These are phyloP conservation scores for Drosophila limbata DNA, from an alignment of 2,888 invertebrate species.

Conservation along the genomic window DNA sequence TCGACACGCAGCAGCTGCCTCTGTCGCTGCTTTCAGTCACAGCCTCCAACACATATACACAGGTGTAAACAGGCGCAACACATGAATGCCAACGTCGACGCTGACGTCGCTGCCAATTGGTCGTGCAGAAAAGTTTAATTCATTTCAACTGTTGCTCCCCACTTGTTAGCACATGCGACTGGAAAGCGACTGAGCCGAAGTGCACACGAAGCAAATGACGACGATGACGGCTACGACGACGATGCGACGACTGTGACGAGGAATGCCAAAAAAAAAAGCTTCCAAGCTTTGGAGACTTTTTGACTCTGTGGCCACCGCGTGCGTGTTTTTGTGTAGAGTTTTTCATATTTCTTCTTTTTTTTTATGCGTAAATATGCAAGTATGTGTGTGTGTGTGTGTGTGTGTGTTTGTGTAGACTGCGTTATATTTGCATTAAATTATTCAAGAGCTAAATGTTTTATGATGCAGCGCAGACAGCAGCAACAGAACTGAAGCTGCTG, in stretches of 20 bases:
- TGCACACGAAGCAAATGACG: conserved; percentile 12
- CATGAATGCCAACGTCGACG: conserved; percentile 57
- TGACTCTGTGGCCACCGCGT: conserved; percentile 14
- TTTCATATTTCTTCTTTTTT: conserved; percentile 16
- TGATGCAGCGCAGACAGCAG: conserved; percentile 28
- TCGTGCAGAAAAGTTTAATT: conserved; percentile 63
- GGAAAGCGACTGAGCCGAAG: conserved; percentile 27
- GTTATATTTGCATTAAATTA: conserved; percentile 77
- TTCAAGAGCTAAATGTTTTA: conserved; percentile 71
- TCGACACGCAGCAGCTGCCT: too few species aligned
- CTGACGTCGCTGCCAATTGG: conserved; percentile 25
- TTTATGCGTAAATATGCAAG: conserved; percentile 25
- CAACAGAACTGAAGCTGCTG: conserved; percentile 17
- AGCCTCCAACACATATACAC: conserved; percentile 26
- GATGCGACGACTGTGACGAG: not conserved
- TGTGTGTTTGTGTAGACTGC: conserved; percentile 66
- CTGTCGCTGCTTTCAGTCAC: conserved; percentile 11
- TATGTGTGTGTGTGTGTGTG: conserved; percentile 13
- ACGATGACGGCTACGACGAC: conserved; percentile 13
- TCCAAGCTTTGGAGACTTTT: conserved; percentile 42
- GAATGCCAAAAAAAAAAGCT: conserved; percentile 16
- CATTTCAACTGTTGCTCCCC: conserved; percentile 83
- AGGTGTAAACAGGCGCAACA: conserved; percentile 70
- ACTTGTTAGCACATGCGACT: conserved; percentile 80
- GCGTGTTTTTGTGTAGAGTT: conserved; percentile 37